These are phyloP conservation scores for Tamandua tetradactyla DNA, from an alignment of 2,797 vertebrate species.

Conservation along the genomic window DNA sequence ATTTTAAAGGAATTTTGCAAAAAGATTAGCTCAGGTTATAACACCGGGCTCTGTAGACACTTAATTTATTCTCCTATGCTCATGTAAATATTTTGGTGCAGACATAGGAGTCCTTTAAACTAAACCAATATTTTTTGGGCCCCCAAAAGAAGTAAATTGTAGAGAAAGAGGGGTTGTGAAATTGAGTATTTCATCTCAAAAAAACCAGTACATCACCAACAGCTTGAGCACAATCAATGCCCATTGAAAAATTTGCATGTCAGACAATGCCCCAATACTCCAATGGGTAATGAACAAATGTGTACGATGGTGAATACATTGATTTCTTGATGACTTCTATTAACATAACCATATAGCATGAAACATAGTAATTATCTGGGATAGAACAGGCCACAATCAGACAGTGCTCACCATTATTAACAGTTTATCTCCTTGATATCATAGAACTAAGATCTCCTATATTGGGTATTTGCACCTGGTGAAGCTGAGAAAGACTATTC, in stretches of 20 bases:
- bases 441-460: not conserved
- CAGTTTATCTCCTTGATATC: not conserved
- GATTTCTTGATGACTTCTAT: slow-evolving; percentile 26
- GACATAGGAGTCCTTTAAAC: not conserved
- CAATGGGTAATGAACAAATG: not conserved
- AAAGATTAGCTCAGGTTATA: not conserved
- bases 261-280: not conserved
- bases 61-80: not conserved
- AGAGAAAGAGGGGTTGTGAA: slow-evolving; percentile 8
- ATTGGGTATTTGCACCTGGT: not conserved
- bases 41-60: rapidly evolving
- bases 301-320: not conserved
- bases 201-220: not conserved
- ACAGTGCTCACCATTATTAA: not conserved
- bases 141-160: not conserved
- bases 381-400: not conserved
- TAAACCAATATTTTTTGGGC: not conserved
- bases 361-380: not conserved
- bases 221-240: not conserved
- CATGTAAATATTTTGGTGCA: not conserved
- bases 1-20: not conserved
- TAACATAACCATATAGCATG: slow-evolving; percentile 11
- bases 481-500: not conserved
- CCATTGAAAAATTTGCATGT: not conserved
- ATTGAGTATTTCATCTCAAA: not conserved